Conservation (phyloP, 2,888 invertebrate species). For the Drosophila formosana region DNA sequence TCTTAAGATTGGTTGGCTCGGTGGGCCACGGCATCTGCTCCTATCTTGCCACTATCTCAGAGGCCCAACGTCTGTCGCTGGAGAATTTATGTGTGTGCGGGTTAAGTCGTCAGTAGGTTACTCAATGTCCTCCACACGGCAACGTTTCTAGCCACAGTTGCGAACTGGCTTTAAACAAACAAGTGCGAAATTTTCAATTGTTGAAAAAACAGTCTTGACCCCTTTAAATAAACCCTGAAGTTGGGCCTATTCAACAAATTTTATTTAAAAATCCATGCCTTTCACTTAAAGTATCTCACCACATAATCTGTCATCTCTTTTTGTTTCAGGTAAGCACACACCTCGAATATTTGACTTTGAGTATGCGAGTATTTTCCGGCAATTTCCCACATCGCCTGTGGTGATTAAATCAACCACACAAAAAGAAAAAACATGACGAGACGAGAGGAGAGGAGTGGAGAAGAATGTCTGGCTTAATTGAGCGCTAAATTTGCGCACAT, state of each 20-base stretch:
- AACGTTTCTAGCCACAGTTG: too few species aligned
- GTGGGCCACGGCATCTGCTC: slow-evolving; percentile 20
- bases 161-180: slow-evolving; percentile 19
- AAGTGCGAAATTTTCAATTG: slow-evolving; percentile 10
- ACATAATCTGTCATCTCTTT: slow-evolving; percentile 1
- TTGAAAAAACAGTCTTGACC: slow-evolving; percentile 18
- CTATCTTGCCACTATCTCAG: slow-evolving; percentile 42
- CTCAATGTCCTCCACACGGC: slow-evolving; percentile 22
- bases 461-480: slow-evolving; percentile 56
- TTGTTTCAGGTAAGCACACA: slow-evolving; percentile 47
- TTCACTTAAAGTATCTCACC: neutral
- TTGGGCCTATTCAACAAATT: too few species aligned
- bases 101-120: slow-evolving; percentile 74
- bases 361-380: slow-evolving; percentile 30
- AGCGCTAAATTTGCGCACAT: slow-evolving; percentile 68
- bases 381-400: slow-evolving; percentile 18
- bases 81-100: slow-evolving; percentile 65
- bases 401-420: slow-evolving; percentile 50
- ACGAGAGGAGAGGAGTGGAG: neutral
- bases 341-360: neutral
- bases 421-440: neutral
- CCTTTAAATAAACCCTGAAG: neutral
- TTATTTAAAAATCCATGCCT: neutral
- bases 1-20: slow-evolving; percentile 49
- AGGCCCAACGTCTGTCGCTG: slow-evolving; percentile 45